A percentile compares a stretch with the other conserved stretches of the same genome.
Evolutionary conservation across 1,140 invertebrate genomes (phyloP).

Genomic region (Dendroctonus valens): DNA sequence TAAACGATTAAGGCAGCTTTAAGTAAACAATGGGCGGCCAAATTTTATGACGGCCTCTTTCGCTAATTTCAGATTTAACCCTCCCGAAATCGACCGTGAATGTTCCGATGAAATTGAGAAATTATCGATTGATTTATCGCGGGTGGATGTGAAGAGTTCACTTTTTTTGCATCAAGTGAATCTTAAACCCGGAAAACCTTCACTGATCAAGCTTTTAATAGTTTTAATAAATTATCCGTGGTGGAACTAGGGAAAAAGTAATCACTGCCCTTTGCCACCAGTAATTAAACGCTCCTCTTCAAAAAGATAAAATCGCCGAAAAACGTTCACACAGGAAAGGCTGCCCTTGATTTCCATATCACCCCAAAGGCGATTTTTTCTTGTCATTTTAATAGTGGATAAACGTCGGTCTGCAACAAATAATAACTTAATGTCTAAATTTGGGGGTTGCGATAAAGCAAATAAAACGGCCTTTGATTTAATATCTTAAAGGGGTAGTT

Average conservation of each 20-base stretch:
- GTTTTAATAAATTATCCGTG: no score
- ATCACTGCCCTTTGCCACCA: no score
- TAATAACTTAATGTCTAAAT: constrained; percentile 19
- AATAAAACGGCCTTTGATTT: constrained; percentile 12
- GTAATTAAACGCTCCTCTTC: no score
- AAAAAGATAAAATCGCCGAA: no score
- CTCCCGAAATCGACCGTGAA: constrained; percentile 9
- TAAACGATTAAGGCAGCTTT: constrained; percentile 22
- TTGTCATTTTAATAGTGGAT: constrained; percentile 11
- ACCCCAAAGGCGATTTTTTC: background rate
- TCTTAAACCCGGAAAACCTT: no score
- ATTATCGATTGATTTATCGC: constrained; percentile 31
- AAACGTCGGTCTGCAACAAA: constrained; percentile 1
- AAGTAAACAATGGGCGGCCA: constrained; percentile 32
- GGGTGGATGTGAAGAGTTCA: background rate
- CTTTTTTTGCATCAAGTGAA: no score
- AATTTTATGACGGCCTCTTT: constrained; percentile 4
- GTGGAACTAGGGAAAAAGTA: no score
- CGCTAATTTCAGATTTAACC: constrained; percentile 19
- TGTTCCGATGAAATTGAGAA: constrained; percentile 17
- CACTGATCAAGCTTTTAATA: no score
- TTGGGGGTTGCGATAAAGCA: constrained; percentile 14
- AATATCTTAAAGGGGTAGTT: constrained; percentile 17
- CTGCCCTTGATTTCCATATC: no score
- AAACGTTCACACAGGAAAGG: no score